Evolutionary conservation across 2,113 vertebrate genomes (phyloP), one percentile per base, ranked within the genome.

Genomic region (Rhinoptilus africanus): DNA sequence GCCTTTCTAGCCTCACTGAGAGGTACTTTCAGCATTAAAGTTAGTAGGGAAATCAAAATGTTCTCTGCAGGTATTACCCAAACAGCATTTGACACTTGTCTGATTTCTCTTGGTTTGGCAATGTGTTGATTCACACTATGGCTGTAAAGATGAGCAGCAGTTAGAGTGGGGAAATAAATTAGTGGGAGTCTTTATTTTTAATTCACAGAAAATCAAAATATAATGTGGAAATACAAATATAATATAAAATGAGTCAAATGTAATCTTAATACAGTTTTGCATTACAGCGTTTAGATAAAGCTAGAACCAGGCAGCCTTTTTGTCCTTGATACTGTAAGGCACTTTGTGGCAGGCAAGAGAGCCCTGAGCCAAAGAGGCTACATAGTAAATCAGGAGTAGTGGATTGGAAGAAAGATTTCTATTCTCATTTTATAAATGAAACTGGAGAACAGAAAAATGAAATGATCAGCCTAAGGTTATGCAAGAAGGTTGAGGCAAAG

Each of bases 11-110:
- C 48, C 63, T 57, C 24, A 0, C 9, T 14, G 50, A 62, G 69
- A 66, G 48, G 34, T n/a, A 23, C 41, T 60, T 10, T 0, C 1
- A 66, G 24, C 32, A 5, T 22, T 41, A 1, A 34, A 35, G 48
- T 28, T 57, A 80, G 19, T 1, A 6, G 47, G 17, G 12, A 69
- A 76, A 92, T 62, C 43, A 76, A 76, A 73, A 3, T 5, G 0
- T 69, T 93, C 59, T 79, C 77, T 81, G 56, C 41, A 53, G 68
- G 17, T 66, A 27, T 37, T 47, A 15, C 30, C 34, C 5, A 3
- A 73, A 15, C 9, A 66, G 8, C 30, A 16, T 13, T 39, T 74
- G 88, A 24, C 4, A 4, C 37, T 54, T 14, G 15, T 34, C 37
- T 67, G 50, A 16, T 62, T 47, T 27, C 4, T 15, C 18, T 28